Evolutionary conservation across 2,797 vertebrate genomes (phyloP), one percentile per base, ranked within the genome.

Genomic region (Parotocinclus haroldoi): DNA sequence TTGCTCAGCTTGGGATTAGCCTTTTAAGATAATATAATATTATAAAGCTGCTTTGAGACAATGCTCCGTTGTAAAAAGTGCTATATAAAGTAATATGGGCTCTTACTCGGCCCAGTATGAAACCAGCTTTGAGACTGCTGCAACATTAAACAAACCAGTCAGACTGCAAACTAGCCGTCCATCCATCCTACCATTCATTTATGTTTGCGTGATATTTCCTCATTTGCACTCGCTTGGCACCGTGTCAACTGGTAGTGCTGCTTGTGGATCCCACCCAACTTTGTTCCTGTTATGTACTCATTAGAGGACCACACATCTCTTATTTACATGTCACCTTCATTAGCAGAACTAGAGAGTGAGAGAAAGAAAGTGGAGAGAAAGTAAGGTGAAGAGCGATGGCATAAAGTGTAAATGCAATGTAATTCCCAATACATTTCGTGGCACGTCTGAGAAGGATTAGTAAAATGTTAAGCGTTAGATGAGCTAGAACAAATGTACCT

Each of bases 121-220:
- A 27, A 27, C 27, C 5, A 27, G 27, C 27, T 2, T 27, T 27
- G 27, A 27, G 2, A 5, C 27, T 5, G 27, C 2, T 27, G 27
- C 27, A 5, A 27, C 5, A 5, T 39, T 10, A 7, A 6, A 12
- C 5, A 36, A 42, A 9, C 40, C 40, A 42, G 40, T 8, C 40
- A 42, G 40, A 9, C 40, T 9, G 40, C 27, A 27, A 27, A 27
- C 7, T 42, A 14, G 6, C 5, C 13, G 9, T n/a, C n/a, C n/a
- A 50, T 50, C 12, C 8, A 59, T 60, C 39, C 51, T 45, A n/a
- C 46, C 36, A 37, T 16, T 16, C 9, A 50, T 67, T 14, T 13
- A 13, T 46, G 75, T 57, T 54, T 61, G 58, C 53, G 85, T 79
- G 73, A 82, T 58, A 51, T 83, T 79, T 84, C 81, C 83, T 83